Evolutionary conservation across 2,797 vertebrate genomes (phyloP).

Genomic region (Lacerta viridis): DNA sequence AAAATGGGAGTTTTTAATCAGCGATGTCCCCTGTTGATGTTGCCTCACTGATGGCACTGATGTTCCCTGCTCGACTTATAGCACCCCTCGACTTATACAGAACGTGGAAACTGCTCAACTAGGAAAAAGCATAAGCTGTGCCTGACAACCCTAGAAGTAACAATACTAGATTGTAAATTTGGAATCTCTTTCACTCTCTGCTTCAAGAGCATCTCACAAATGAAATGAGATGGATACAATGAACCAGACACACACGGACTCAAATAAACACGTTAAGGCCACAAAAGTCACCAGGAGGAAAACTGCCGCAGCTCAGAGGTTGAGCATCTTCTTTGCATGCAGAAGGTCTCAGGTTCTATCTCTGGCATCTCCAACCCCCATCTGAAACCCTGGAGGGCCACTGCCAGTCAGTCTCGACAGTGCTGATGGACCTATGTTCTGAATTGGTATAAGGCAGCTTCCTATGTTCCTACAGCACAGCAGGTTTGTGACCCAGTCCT

Average conservation of each 20-base stretch:
- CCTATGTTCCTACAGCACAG: no score
- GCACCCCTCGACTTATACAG: no score
- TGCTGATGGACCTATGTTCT: no score
- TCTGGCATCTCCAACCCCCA: no score
- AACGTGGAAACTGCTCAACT: background rate
- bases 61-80: background rate
- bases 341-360: no score
- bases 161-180: background rate
- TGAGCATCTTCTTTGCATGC: no score
- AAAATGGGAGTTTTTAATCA: constrained; percentile 7
- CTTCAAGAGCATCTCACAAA: background rate
- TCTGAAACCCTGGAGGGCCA: no score
- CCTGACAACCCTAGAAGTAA: background rate
- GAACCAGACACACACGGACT: background rate
- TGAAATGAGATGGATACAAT: background rate
- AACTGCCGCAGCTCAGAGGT: background rate
- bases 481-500: background rate
- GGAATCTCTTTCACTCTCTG: background rate
- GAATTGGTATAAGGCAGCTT: no score
- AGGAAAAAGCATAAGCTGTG: background rate
- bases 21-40: background rate
- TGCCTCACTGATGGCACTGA: background rate
- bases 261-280: background rate
- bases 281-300: background rate
- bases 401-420: no score